A percentile compares a stretch with the other conserved stretches of the same genome.
These are phyloP conservation scores for Tiaroga cobitis DNA, from an alignment of 2,797 vertebrate species.

Conservation along the genomic window DNA sequence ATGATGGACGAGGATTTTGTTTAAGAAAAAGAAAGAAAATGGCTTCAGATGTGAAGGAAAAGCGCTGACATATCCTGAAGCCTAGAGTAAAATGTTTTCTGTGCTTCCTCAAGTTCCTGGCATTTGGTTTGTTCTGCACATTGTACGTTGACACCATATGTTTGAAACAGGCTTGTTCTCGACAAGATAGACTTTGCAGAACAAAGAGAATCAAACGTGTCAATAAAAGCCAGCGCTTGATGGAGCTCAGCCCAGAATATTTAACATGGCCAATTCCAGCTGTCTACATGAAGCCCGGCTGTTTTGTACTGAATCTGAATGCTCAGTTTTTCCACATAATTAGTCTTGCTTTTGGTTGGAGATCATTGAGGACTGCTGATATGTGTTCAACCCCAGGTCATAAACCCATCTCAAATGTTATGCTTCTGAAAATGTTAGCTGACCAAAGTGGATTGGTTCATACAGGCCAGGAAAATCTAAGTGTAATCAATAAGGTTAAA, in stretches of 20 bases:
- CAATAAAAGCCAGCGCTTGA: slow-evolving; percentile 32
- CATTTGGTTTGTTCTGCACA: slow-evolving; percentile 22
- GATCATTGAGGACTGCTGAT: slow-evolving; percentile 24
- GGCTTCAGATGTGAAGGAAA: neutral
- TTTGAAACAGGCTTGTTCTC: slow-evolving; percentile 21
- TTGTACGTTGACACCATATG: slow-evolving; percentile 3
- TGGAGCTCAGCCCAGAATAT: slow-evolving; percentile 37
- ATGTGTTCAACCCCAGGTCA: slow-evolving; percentile 17
- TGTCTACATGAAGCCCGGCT: neutral
- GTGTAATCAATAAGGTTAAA: slow-evolving; percentile 39
- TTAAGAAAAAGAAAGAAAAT: neutral
- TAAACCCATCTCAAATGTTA: slow-evolving; percentile 6
- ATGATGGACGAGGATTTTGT: neutral
- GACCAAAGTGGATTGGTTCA: neutral
- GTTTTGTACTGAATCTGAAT: slow-evolving; percentile 18
- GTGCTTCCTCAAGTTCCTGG: slow-evolving; percentile 1
- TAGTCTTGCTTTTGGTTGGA: slow-evolving; percentile 1
- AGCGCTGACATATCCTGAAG: slow-evolving; percentile 3
- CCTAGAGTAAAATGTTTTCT: slow-evolving; percentile 1
- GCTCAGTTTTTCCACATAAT: slow-evolving; percentile 1
- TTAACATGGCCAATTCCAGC: slow-evolving; percentile 32
- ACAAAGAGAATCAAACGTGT: slow-evolving; percentile 35
- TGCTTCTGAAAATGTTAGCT: slow-evolving; percentile 7
- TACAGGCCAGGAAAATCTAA: slow-evolving; percentile 1
- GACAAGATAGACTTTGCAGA: slow-evolving; percentile 35